Evolutionary conservation across 2,888 invertebrate species (phyloP).

Genomic region (Hypomecis punctinalis): DNA sequence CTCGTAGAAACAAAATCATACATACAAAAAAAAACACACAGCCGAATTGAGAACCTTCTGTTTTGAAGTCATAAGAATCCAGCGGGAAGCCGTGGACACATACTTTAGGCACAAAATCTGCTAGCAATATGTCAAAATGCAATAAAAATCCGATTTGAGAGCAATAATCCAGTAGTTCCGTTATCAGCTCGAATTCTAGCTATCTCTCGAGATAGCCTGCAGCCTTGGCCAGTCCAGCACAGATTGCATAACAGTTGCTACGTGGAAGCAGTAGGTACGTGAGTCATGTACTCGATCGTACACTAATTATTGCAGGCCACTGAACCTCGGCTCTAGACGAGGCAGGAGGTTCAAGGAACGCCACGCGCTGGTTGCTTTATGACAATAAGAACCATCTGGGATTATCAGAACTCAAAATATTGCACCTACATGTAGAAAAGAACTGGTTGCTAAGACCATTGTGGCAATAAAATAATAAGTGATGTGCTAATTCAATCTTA

Average conservation of each 20-base stretch:
- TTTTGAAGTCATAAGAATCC: too few species aligned
- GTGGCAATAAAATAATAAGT: too few species aligned
- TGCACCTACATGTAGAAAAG: too few species aligned
- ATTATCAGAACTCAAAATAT: too few species aligned
- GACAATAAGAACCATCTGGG: constrained; percentile 1
- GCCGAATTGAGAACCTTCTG: too few species aligned
- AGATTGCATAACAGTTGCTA: background rate
- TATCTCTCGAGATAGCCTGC: constrained; percentile 18
- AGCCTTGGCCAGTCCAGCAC: constrained; percentile 18
- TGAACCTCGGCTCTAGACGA: constrained; percentile 23
- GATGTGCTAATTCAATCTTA: too few species aligned
- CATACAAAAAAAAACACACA: too few species aligned
- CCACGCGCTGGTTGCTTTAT: constrained; percentile 7
- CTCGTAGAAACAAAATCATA: too few species aligned
- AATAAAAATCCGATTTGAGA: background rate
- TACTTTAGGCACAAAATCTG: background rate
- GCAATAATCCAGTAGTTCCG: background rate
- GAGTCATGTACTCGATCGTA: constrained; percentile 19
- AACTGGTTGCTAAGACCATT: too few species aligned
- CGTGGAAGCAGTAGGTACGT: background rate
- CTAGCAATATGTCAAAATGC: background rate
- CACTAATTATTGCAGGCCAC: constrained; percentile 32
- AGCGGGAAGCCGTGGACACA: too few species aligned
- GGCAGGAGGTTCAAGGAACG: constrained; percentile 5
- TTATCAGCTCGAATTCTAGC: constrained; percentile 1